phyloP scores from a whole-genome alignment of 2,888 invertebrate species.

The Polydrusus pterygomalis region DNA sequence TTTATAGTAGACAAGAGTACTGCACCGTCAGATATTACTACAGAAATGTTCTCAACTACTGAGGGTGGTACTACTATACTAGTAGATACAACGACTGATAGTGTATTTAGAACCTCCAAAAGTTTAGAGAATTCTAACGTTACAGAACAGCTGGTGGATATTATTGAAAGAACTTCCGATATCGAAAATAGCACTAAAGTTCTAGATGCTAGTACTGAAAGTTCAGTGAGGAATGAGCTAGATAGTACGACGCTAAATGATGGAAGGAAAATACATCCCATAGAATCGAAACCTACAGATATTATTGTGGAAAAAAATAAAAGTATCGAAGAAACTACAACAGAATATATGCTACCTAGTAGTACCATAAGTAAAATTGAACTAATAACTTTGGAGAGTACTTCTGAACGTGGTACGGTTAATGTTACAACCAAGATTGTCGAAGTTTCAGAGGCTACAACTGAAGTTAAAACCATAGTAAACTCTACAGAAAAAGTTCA shows the following conservation, averaged over 20 bases:
- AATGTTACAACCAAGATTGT: slow-evolving; percentile 20
- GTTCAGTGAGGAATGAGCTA: slow-evolving; percentile 30
- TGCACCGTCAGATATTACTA: slow-evolving; percentile 52
- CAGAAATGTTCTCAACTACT: slow-evolving; percentile 49
- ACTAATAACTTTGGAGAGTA: slow-evolving; percentile 32
- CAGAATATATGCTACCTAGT: slow-evolving; percentile 7
- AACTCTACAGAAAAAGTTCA: background rate
- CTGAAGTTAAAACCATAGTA: background rate
- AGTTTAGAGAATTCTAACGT: slow-evolving; percentile 38
- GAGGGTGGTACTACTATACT: slow-evolving; percentile 1
- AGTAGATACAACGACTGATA: slow-evolving; percentile 41
- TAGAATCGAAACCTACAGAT: slow-evolving; percentile 52
- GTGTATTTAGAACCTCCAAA: slow-evolving; percentile 37
- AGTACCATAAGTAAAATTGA: slow-evolving; percentile 29
- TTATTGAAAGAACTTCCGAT: slow-evolving; percentile 36
- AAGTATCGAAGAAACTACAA: slow-evolving; percentile 21
- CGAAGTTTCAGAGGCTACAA: background rate
- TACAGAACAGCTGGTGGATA: slow-evolving; percentile 34
- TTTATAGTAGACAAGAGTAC: slow-evolving; percentile 60
- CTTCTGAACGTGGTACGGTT: background rate
- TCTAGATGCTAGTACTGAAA: slow-evolving; percentile 53
- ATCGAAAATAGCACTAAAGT: slow-evolving; percentile 51
- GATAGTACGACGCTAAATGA: slow-evolving; percentile 45
- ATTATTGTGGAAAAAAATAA: slow-evolving; percentile 22
- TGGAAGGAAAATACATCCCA: slow-evolving; percentile 53